Base-by-base conservation (phyloP, 1,140 invertebrate genomes). In the Elymnias hypermnestra region DNA sequence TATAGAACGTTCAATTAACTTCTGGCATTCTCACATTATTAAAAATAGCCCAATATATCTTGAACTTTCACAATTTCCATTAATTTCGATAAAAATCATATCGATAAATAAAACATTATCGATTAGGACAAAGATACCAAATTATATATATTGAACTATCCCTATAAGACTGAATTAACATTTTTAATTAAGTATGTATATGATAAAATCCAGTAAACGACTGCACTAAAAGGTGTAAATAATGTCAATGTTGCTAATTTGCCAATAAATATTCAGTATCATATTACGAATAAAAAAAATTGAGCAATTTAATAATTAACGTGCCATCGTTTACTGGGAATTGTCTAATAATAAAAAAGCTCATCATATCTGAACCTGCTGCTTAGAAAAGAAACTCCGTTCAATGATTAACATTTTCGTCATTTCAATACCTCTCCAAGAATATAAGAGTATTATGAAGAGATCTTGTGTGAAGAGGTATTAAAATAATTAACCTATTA, bases 381-480 rank as follows among this genome's bases (percentile, higher is more conserved):
- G 8, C 12, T 13, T 9, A 26, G 1, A 33, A 33, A 29, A 31
- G 28, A 31, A 31, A 15, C 2, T 33, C 6, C 9, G 6, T 28
- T 33, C 3, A 22, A 33, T 43, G 29, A 43, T 35, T 6, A 21
- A 33, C 18, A 36, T 7, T 25, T 7, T 31, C 10, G 31, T 25
- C 9, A 44, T 36, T 49, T 40, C 22, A 71, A 72, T 65, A 67
- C 58, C 69, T 57, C 48, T 55, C 52, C 29, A 2, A 8, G 13
- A 13, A 53, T n/a, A n/a, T n/a, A 35, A 44, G 42, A 55, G 40
- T 42, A 52, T 39, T 49, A 47, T 28, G 28, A 38, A 49, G 57
- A 57, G 63, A 66, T 62, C 59, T 56, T 61, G 28, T 29, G 17
- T 14, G 9, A 65, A 41, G 54, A 64, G 55, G 53, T 64, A 66